Percentiles rank a stretch among this genome's conserved stretches.
These are phyloP conservation scores for Actinostola sp. DNA, from an alignment of 92 coral and sea anemone species.

Conservation along the genomic window DNA sequence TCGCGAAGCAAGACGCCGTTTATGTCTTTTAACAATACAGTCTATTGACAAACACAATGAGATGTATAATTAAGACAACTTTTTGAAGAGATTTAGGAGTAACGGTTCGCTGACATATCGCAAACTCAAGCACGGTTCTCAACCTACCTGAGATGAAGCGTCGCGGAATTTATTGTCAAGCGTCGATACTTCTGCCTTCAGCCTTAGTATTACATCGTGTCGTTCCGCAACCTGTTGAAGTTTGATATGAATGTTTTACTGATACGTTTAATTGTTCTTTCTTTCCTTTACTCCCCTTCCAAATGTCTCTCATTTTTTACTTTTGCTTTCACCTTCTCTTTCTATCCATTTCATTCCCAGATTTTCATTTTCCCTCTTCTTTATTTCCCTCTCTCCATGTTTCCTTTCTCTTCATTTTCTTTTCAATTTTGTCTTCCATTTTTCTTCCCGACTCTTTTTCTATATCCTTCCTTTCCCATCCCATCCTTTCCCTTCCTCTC, in stretches of 20 bases:
- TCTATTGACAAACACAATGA: not conserved
- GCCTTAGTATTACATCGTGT: slow-evolving; percentile 85
- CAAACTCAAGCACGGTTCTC: not conserved
- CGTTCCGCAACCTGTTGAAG: slow-evolving; percentile 89
- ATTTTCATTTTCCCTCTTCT: too few relatives aligned
- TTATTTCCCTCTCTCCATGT: too few relatives aligned
- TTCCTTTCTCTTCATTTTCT: too few relatives aligned
- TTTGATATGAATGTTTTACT: not conserved
- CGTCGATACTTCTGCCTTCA: slow-evolving; percentile 72
- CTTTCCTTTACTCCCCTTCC: too few relatives aligned
- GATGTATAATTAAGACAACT: not conserved
- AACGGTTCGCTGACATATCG: not conserved
- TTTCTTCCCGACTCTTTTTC: too few relatives aligned
- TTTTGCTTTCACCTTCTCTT: too few relatives aligned
- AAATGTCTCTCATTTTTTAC: too few relatives aligned
- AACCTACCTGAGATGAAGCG: slow-evolving; percentile 82
- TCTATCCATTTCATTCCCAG: too few relatives aligned
- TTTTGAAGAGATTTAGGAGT: not conserved
- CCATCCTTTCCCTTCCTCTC: not conserved
- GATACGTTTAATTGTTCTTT: not conserved
- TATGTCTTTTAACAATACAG: too few relatives aligned
- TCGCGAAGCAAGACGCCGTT: too few relatives aligned
- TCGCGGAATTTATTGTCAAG: slow-evolving; percentile 79
- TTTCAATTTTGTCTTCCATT: too few relatives aligned
- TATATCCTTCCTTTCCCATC: too few relatives aligned